Conservation (phyloP, 92 coral and sea anemone species). For the Porites divaricata region DNA sequence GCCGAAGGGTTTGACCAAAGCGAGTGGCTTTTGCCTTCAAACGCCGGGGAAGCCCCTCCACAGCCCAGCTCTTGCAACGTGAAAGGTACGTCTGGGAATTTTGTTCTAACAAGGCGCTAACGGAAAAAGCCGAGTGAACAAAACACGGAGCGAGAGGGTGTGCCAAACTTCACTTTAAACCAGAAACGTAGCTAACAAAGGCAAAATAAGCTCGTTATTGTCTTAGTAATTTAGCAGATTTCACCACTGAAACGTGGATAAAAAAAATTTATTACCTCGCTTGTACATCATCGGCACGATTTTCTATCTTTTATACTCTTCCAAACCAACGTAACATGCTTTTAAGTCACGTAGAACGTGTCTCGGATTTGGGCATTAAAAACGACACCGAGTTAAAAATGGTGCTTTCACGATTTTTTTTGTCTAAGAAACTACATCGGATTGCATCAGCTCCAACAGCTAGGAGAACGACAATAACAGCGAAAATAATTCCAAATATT, state of each 20-base stretch:
- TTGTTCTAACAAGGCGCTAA: not conserved
- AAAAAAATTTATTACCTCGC: not conserved
- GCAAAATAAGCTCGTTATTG: not conserved
- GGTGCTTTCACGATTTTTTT: too few relatives aligned
- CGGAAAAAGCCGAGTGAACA: not conserved
- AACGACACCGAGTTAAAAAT: too few relatives aligned
- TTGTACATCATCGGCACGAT: not conserved
- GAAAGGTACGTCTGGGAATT: slow-evolving; percentile 34
- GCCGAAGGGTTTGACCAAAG: slow-evolving; percentile 30
- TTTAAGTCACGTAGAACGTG: too few relatives aligned
- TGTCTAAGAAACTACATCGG: too few relatives aligned
- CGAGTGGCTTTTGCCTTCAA: slow-evolving; percentile 54
- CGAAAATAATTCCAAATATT: too few relatives aligned
- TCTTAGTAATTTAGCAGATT: not conserved
- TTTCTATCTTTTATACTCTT: too few relatives aligned
- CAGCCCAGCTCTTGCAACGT: slow-evolving; percentile 39
- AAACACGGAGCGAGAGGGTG: not conserved
- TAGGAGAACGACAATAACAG: too few relatives aligned
- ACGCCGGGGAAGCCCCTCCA: slow-evolving; percentile 45
- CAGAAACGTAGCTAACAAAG: slow-evolving; percentile 12
- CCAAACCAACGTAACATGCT: too few relatives aligned
- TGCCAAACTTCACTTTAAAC: not conserved
- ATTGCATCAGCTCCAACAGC: too few relatives aligned
- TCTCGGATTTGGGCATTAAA: too few relatives aligned
- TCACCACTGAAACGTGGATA: not conserved